Conservation (phyloP, 1,140 invertebrate species). For the Maconellicoccus hirsutus region DNA sequence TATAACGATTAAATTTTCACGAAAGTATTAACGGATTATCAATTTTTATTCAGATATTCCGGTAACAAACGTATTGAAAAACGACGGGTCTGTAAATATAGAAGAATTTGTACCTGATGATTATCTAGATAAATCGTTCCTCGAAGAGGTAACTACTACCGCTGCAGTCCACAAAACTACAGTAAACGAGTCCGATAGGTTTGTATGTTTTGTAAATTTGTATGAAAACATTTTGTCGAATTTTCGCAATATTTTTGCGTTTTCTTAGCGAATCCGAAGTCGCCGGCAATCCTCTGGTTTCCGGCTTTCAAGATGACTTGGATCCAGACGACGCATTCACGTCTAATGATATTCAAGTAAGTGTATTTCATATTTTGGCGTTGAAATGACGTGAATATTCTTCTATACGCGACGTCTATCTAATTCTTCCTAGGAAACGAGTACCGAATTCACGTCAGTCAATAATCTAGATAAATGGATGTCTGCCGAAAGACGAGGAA, state of each 20-base stretch:
- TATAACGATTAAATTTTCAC: not conserved
- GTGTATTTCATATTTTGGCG: too few relatives aligned
- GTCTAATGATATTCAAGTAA: not conserved
- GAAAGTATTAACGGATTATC: too few relatives aligned
- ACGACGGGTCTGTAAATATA: conserved; percentile 39
- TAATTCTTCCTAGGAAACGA: not conserved
- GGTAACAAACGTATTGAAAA: not conserved
- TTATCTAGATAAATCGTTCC: conserved; percentile 65
- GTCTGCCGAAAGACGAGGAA: not conserved
- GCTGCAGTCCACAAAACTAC: conserved; percentile 33
- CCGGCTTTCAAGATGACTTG: conserved; percentile 74
- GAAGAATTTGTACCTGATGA: conserved; percentile 80
- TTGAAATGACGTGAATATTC: too few relatives aligned
- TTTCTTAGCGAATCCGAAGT: conserved; percentile 55
- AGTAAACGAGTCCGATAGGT: conserved; percentile 49
- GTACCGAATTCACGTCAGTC: not conserved
- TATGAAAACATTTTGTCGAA: not conserved
- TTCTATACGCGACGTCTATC: not conserved
- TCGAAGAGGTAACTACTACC: conserved; percentile 51
- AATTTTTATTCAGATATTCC: too few relatives aligned
- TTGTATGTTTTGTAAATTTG: conserved; percentile 26
- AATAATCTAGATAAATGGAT: conserved; percentile 3
- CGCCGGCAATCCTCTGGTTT: conserved; percentile 69
- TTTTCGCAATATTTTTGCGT: conserved; percentile 14
- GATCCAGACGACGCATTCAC: conserved; percentile 47